Evolutionary conservation across 30 jellyfish, hydroid and myxozoan species (phyloP).

Genomic region (Morbakka virulenta): DNA sequence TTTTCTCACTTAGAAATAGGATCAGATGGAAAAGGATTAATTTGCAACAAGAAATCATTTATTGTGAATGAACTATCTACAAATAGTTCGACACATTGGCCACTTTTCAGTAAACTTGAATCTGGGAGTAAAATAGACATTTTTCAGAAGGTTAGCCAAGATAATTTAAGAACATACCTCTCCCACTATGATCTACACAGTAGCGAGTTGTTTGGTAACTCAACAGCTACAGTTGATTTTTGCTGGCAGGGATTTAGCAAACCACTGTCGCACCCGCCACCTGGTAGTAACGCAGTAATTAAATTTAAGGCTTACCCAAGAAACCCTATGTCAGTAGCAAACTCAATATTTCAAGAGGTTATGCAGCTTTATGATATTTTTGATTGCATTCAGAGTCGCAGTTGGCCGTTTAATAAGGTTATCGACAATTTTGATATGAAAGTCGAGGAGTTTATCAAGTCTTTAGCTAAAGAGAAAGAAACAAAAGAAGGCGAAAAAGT

Average conservation of each 20-base stretch:
- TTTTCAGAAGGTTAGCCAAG: neutral
- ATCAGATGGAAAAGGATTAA: conserved; percentile 7
- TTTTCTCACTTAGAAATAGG: conserved; percentile 18
- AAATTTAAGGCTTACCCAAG: conserved; percentile 42
- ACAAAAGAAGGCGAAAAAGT: neutral
- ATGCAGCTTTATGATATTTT: conserved; percentile 26
- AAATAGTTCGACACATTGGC: neutral
- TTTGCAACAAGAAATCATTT: conserved; percentile 13
- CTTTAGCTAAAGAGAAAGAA: conserved; percentile 12
- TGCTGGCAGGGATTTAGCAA: conserved; percentile 47
- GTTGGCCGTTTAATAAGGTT: conserved; percentile 10
- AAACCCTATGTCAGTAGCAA: conserved; percentile 36
- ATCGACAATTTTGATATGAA: neutral
- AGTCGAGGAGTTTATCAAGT: conserved; percentile 32
- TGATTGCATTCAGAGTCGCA: neutral
- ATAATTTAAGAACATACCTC: conserved; percentile 1
- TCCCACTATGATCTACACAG: conserved; percentile 44
- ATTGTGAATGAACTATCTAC: conserved; percentile 7
- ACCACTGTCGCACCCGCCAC: conserved; percentile 42
- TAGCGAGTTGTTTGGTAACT: neutral
- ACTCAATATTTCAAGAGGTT: conserved; percentile 29
- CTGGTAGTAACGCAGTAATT: conserved; percentile 34
- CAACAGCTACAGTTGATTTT: conserved; percentile 22
- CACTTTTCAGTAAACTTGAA: neutral
- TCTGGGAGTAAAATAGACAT: neutral